Evolutionary conservation across 2,113 vertebrate genomes (phyloP), one percentile per base, ranked within the genome.

Genomic region (Cyphomyrus discorhynchus): DNA sequence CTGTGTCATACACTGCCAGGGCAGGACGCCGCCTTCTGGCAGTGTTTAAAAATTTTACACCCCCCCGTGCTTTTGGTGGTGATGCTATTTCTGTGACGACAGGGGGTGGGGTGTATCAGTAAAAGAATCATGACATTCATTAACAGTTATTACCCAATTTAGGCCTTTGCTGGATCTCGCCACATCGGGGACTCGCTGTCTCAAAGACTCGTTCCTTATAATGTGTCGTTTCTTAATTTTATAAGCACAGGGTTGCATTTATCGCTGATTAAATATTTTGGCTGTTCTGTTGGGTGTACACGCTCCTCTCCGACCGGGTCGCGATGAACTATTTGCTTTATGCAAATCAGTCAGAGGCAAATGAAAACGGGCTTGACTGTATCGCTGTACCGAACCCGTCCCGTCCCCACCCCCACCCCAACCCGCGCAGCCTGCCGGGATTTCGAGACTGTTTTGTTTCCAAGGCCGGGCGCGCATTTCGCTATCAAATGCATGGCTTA

Each of bases 361-460:
- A 87, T 80, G 66, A 45, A 90, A 74, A 90, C 90, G 82, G 56
- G 77, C 82, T 24, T n/a, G 45, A 90, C 56, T 42, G 53, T 45
- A 27, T 35, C 17, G n/a, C 56, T 47, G 66, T 45, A 35, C 35
- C 1, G 52, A 56, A 56, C 19, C 17, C 0, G 19, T 2, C 1
- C 39, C 62, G n/a, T 9, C 9, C 1, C 39, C 62, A n/a, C 9
- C 9, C n/a, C 10, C n/a, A 1, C n/a, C 62, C 62, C 62, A 27
- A 45, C 50, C 77, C 5, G 5, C 35, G 66, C 24, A 77, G 62
- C 62, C 19, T 31, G 42, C 45, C 13, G 46, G 39, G 17, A 83
- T 24, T n/a, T 58, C 27, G 39, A 5, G 56, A 88, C 24, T 80
- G 17, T 53, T 89, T 53, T 9, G 27, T 24, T 77, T 53, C 24